Base-by-base conservation (phyloP, 2,113 vertebrate genomes). In the Paramisgurnus dabryanus region DNA sequence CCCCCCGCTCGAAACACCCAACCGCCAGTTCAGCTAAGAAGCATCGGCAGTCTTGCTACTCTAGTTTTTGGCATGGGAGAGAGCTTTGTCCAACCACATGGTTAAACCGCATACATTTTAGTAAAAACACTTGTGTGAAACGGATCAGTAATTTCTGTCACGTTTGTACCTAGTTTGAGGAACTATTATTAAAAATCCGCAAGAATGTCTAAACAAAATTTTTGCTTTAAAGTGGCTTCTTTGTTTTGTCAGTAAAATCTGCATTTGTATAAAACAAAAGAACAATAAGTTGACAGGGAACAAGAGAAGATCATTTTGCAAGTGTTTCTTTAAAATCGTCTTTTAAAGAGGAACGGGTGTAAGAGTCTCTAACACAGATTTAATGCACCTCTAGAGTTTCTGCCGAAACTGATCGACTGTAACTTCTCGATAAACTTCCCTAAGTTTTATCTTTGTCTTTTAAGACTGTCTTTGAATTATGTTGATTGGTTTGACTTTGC, bases 51-150 rank as follows among this genome's bases (percentile, higher is more conserved):
- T 34, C 50, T 61, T 84, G 60, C 60, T 77, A 53, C 53, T 67
- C 3, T 18, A 58, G 75, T 66, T 71, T 73, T 15, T 84, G 79
- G 83, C 69, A 81, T 68, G 70, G 60, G 66, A 82, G 70, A 18
- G 58, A 41, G 58, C 71, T 82, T 71, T 79, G 80, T 85, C 58
- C 70, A 72, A 58, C 78, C 65, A n/a, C 34, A 79, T 8, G 79
- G 67, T 79, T 57, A 58, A 66, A 67, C 76, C 43, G 79, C 60
- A 45, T n/a, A 67, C 63, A 75, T 47, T 75, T 61, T 27, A 22
- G 15, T 49, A 11, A 27, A 18, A 18, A 47, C 45, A n/a, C n/a
- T 47, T 12, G 17, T 13, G 27, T 67, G 6, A 58, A 58, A 58
- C n/a, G 3, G 6, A 8, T 58, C 2, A 18, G 17, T 57, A 22